Conservation (phyloP, 2,797 vertebrate species). For the Podarcis lilfordi region DNA sequence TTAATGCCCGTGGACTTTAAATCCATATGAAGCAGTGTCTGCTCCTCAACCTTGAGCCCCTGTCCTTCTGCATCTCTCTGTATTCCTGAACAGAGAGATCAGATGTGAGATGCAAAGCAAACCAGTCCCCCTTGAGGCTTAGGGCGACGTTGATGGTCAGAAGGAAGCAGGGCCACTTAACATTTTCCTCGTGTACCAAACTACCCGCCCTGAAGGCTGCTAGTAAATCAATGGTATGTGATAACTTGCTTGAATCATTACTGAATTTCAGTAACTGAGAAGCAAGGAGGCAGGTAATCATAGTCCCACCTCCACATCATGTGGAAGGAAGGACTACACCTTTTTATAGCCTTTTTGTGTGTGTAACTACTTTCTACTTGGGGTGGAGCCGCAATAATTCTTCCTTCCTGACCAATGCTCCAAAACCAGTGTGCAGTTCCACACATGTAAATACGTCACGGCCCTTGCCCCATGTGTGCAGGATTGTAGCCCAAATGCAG, state of each 20-base stretch:
- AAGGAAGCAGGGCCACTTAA: background rate
- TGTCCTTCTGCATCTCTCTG: background rate
- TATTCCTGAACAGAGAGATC: background rate
- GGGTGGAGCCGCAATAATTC: background rate
- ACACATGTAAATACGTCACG: background rate
- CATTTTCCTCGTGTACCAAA: conserved; percentile 3
- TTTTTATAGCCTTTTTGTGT: background rate
- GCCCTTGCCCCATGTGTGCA: background rate
- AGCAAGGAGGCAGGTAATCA: background rate
- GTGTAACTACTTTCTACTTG: background rate
- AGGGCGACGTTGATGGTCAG: background rate
- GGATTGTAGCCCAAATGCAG: background rate
- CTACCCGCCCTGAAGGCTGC: background rate
- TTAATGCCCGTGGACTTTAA: background rate
- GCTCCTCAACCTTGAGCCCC: background rate
- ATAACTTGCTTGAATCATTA: background rate
- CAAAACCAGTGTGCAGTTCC: background rate
- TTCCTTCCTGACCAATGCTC: background rate
- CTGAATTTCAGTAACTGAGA: conserved; percentile 7
- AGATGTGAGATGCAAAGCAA: background rate
- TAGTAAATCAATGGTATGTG: conserved; percentile 2
- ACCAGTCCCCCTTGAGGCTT: conserved; percentile 3
- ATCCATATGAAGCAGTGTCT: background rate
- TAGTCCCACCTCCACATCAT: background rate
- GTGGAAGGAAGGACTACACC: background rate